Conservation (phyloP, 1,140 invertebrate genomes). For the Planococcus citri region DNA sequence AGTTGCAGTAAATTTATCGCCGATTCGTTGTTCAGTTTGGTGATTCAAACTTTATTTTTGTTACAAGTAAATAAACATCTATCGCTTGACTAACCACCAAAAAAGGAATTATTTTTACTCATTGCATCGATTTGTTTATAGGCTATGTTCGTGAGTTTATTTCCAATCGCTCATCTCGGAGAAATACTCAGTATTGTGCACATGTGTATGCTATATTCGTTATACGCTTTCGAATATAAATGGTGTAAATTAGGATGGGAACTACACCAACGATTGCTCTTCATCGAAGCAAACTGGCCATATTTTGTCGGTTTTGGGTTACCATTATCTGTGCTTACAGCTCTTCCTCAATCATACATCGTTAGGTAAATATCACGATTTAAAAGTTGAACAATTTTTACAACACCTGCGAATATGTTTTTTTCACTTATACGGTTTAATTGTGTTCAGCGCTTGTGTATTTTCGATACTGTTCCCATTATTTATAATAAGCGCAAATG, state of each 20-base stretch:
- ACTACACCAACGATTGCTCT: constrained; percentile 70
- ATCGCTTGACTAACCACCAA: background rate
- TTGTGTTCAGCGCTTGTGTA: constrained; percentile 77
- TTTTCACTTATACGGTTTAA: too few relatives aligned
- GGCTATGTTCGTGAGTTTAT: constrained; percentile 61
- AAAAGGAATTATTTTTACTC: constrained; percentile 20
- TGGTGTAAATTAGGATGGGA: constrained; percentile 96
- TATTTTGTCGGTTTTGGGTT: constrained; percentile 93
- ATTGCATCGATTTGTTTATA: constrained; percentile 35
- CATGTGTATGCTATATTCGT: constrained; percentile 76
- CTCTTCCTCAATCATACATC: constrained; percentile 62
- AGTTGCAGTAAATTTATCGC: constrained; percentile 75
- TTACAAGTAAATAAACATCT: constrained; percentile 72
- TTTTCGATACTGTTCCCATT: constrained; percentile 87
- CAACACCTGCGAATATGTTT: too few relatives aligned
- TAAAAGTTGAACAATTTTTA: too few relatives aligned
- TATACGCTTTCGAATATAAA: constrained; percentile 95
- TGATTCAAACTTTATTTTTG: constrained; percentile 76
- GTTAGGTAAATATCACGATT: constrained; percentile 43
- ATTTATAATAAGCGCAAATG: constrained; percentile 86
- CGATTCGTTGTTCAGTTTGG: constrained; percentile 73
- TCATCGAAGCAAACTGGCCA: constrained; percentile 87
- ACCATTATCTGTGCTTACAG: constrained; percentile 71
- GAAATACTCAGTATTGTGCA: constrained; percentile 63
- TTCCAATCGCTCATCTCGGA: constrained; percentile 62